Evolutionary conservation across 2,888 invertebrate species (phyloP).

Genomic region (Stenolophus ochropezus): DNA sequence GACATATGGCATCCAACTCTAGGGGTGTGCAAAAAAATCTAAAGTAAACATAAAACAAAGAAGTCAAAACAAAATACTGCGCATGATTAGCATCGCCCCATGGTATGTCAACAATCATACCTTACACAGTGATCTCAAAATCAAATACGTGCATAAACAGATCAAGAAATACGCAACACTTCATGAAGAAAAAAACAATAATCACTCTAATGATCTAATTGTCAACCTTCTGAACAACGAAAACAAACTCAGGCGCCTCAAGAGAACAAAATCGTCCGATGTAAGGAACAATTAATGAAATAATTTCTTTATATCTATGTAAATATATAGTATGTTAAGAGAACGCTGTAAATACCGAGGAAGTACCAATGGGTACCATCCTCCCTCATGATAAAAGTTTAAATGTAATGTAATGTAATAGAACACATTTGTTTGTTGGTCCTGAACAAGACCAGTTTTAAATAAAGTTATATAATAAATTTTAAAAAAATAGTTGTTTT

Average conservation of each 20-base stretch:
- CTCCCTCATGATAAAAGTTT: background rate
- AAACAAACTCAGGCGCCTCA: background rate
- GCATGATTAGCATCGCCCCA: slow-evolving; percentile 7
- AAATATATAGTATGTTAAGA: background rate
- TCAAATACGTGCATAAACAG: background rate
- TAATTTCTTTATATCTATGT: too few species aligned
- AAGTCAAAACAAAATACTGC: slow-evolving; percentile 23
- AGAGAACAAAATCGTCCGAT: background rate
- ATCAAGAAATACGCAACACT: background rate
- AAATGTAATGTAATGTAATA: background rate
- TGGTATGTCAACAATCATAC: slow-evolving; percentile 32
- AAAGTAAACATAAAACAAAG: slow-evolving; percentile 29
- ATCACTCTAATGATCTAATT: background rate
- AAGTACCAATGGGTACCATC: background rate
- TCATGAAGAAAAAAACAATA: background rate
- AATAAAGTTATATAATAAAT: too few species aligned
- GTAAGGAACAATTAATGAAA: too few species aligned
- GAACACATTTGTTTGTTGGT: background rate
- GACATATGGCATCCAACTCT: slow-evolving; percentile 38
- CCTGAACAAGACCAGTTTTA: too few species aligned
- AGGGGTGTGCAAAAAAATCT: too few species aligned
- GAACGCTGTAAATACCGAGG: background rate
- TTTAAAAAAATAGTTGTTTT: too few species aligned
- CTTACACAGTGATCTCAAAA: background rate
- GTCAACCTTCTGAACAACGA: background rate